Percentiles rank a stretch among this genome's conserved stretches.
Evolutionary conservation across 2,888 invertebrate species (phyloP).

Genomic region (Tachystola acroxantha): DNA sequence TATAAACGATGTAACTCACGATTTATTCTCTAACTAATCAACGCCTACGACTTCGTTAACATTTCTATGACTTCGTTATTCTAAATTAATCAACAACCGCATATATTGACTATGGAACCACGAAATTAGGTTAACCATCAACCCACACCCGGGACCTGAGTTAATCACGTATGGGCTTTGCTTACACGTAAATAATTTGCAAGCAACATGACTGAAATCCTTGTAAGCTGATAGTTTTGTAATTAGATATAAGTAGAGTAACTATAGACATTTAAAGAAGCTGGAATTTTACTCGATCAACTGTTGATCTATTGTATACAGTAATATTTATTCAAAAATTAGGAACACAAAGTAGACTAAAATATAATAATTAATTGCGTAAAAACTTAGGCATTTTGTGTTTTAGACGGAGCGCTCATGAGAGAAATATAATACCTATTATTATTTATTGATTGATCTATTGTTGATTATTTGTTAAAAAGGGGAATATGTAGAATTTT

Average conservation of each 20-base stretch:
- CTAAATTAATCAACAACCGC: constrained; percentile 2
- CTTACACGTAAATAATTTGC: constrained; percentile 37
- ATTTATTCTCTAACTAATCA: constrained; percentile 3
- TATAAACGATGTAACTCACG: background rate
- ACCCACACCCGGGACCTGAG: constrained; percentile 16
- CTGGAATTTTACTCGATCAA: too few species aligned
- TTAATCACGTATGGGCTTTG: constrained; percentile 31
- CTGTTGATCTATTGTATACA: too few species aligned
- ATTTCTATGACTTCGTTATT: constrained; percentile 22
- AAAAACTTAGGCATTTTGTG: too few species aligned
- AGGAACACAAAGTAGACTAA: too few species aligned
- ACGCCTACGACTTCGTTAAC: constrained; percentile 1
- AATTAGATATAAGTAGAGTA: background rate
- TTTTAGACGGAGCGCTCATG: too few species aligned
- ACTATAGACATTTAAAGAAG: constrained; percentile 20
- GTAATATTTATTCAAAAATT: too few species aligned
- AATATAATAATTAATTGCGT: too few species aligned
- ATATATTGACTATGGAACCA: constrained; percentile 19
- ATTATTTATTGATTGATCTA: too few species aligned
- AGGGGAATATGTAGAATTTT: too few species aligned
- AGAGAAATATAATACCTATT: too few species aligned
- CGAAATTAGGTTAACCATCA: constrained; percentile 24
- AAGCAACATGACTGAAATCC: constrained; percentile 31
- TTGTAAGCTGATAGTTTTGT: constrained; percentile 39
- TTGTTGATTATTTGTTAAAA: too few species aligned